A percentile compares a stretch with the other conserved stretches of the same genome.
phyloP scores from a whole-genome alignment of 1,140 invertebrate genomes.

The Eueides isabella region DNA sequence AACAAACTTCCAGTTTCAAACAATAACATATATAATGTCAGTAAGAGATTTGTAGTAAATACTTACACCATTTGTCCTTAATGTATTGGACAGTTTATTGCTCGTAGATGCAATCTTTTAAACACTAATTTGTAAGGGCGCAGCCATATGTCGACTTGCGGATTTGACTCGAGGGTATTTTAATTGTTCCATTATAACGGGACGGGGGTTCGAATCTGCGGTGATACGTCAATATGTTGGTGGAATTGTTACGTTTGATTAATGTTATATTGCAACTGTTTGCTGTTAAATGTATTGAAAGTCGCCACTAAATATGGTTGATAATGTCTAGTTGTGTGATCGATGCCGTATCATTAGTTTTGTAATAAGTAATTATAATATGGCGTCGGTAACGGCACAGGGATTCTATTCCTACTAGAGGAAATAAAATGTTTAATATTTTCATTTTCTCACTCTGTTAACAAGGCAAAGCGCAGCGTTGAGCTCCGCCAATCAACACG shows the following conservation, averaged over 20 bases:
- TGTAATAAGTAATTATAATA: background rate
- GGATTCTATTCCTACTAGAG: no score
- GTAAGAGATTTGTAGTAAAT: no score
- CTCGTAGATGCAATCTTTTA: slow-evolving; percentile 76
- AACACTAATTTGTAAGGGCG: slow-evolving; percentile 68
- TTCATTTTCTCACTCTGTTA: no score
- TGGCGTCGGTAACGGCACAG: no score
- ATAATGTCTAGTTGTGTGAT: background rate
- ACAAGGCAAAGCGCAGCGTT: no score
- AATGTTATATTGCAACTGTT: background rate
- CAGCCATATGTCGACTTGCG: slow-evolving; percentile 63
- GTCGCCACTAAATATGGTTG: background rate
- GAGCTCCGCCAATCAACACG: no score
- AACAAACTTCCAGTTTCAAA: no score
- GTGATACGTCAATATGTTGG: slow-evolving; percentile 28
- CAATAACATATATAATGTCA: no score
- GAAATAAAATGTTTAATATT: no score
- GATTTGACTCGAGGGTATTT: slow-evolving; percentile 44
- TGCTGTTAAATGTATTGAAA: background rate
- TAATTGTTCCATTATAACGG: slow-evolving; percentile 50
- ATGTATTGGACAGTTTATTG: slow-evolving; percentile 69
- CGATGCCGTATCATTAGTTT: background rate
- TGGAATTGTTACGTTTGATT: slow-evolving; percentile 21
- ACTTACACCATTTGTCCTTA: slow-evolving; percentile 70
- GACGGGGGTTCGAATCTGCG: slow-evolving; percentile 16